Conservation (phyloP, 2,888 invertebrate genomes). For the Hermaeophaga mercurialis region DNA sequence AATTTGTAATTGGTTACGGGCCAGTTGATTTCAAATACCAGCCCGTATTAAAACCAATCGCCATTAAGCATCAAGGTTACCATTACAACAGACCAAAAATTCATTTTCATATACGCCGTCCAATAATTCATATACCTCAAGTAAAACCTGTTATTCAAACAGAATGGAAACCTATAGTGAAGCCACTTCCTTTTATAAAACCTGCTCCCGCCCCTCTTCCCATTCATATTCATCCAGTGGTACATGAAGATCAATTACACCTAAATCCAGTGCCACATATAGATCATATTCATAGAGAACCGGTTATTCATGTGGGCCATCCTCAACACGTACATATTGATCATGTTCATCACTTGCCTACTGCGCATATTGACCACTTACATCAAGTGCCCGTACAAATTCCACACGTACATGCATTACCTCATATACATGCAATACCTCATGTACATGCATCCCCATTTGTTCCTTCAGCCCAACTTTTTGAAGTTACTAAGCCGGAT, state of each 20-base stretch:
- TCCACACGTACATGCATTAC: too few relatives aligned
- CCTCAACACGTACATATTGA: slow-evolving; percentile 13
- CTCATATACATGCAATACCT: too few relatives aligned
- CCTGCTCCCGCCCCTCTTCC: slow-evolving; percentile 30
- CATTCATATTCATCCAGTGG: slow-evolving; percentile 37
- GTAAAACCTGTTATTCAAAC: slow-evolving; percentile 23
- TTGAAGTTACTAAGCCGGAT: slow-evolving; percentile 49
- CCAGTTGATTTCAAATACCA: slow-evolving; percentile 47
- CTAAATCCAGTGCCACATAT: slow-evolving; percentile 30
- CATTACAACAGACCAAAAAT: slow-evolving; percentile 40
- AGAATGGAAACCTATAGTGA: slow-evolving; percentile 26
- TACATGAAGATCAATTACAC: slow-evolving; percentile 37
- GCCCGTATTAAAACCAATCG: slow-evolving; percentile 47
- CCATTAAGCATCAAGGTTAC: slow-evolving; percentile 39
- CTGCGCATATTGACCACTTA: slow-evolving; percentile 32
- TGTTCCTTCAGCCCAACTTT: slow-evolving; percentile 39
- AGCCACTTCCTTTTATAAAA: slow-evolving; percentile 23
- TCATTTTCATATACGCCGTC: slow-evolving; percentile 38
- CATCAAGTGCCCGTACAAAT: slow-evolving; percentile 13
- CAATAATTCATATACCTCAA: slow-evolving; percentile 30
- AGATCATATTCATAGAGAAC: slow-evolving; percentile 37
- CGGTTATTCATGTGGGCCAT: slow-evolving; percentile 30
- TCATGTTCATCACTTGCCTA: slow-evolving; percentile 21
- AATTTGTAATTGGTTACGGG: slow-evolving; percentile 48
- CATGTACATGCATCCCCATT: slow-evolving; percentile 26